Evolutionary conservation across 2,797 vertebrate genomes (phyloP), one percentile per base, ranked within the genome.

Genomic region (Glossophaga mutica): DNA sequence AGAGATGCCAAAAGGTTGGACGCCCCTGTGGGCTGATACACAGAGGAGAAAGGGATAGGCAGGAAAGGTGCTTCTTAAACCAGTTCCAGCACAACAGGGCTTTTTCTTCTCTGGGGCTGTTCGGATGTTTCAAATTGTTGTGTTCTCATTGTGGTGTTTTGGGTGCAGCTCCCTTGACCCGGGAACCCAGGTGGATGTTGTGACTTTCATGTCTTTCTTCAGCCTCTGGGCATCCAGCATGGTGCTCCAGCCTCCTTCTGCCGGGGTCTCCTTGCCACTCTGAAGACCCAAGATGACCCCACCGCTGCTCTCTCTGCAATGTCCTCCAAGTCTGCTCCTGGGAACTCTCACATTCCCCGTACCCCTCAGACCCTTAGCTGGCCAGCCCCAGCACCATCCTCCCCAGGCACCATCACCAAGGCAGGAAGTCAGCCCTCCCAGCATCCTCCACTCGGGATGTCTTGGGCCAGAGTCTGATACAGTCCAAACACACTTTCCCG

Each of bases 251-350:
- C 1, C 52, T 93, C 29, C 16, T 55, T 34, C 50, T 73, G 15
- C 44, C 16, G 22, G 1, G 2, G 2, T 46, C 52, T 65, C 48
- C 42, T 82, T 42, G 50, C 4, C 10, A 21, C 24, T 39, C 5
- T 0, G 39, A 18, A 78, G n/a, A 71, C 34, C 6, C 22, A 79
- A 39, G 39, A 34, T 22, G 42, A 34, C 9, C 18, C 22, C 7
- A 3, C 14, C 8, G 39, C 14, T 37, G 50, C n/a, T 34, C 19
- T 59, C 59, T 87, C 29, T 52, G 21, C 14, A n/a, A 1, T 29
- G 57, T 15, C 4, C 0, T 32, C 42, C 39, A 32, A 1, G 0
- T 24, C 24, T 2, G 1, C 22, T 19, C 50, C 24, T 0, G 5
- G 44, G 48, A 46, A 57, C 3, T 29, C n/a, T 87, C 12, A 4